Evolutionary conservation across 2,888 invertebrate species (phyloP).

Genomic region (Ganaspis brasiliensis): DNA sequence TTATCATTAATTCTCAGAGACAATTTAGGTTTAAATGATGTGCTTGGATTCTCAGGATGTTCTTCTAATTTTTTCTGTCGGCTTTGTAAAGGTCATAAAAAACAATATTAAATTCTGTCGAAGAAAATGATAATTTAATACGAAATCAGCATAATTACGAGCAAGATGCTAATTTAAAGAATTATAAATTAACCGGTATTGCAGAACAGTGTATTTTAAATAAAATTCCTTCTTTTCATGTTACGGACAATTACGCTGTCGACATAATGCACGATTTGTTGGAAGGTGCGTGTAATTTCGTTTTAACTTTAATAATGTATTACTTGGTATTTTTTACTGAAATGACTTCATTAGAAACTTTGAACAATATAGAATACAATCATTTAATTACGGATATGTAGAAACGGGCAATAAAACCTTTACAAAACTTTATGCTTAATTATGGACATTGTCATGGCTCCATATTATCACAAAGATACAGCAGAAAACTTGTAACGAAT

Average conservation of each 20-base stretch:
- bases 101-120: background rate
- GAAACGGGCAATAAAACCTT: conserved; percentile 47
- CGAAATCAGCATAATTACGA: conserved; percentile 47
- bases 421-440: conserved; percentile 49
- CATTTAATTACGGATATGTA: conserved; percentile 49
- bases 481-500: no score
- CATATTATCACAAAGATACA: conserved; percentile 43
- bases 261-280: conserved; percentile 48
- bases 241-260: conserved; percentile 35
- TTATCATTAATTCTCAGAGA: conserved; percentile 15
- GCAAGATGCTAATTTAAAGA: conserved; percentile 31
- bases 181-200: conserved; percentile 44
- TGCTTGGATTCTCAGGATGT: background rate
- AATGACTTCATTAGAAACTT: conserved; percentile 36
- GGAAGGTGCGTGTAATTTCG: conserved; percentile 30
- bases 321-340: conserved; percentile 22
- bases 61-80: conserved; percentile 46
- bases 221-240: conserved; percentile 47
- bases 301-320: conserved; percentile 27
- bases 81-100: conserved; percentile 45
- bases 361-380: conserved; percentile 47
- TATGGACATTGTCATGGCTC: conserved; percentile 46
- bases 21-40: conserved; percentile 9
- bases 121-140: conserved; percentile 44
- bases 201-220: conserved; percentile 49